Conservation (phyloP, 1,140 invertebrate genomes). For the Zaprionus ornatus region DNA sequence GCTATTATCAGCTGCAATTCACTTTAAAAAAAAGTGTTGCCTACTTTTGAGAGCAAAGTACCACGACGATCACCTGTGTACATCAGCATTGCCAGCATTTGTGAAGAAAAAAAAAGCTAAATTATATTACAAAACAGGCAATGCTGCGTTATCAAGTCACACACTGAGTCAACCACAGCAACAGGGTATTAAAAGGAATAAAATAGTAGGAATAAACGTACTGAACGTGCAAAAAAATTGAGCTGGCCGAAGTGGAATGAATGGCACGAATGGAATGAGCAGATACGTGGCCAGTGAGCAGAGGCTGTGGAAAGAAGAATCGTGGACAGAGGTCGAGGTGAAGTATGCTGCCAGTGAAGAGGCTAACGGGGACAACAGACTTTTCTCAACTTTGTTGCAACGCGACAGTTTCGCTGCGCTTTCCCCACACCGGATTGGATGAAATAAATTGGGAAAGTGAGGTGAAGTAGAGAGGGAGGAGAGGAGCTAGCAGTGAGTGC, state of each 20-base stretch:
- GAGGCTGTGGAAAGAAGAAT: neutral
- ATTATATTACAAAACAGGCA: neutral
- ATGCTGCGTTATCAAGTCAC: neutral
- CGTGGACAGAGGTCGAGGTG: neutral
- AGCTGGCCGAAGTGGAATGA: conserved; percentile 10
- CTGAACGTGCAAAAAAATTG: conserved; percentile 36
- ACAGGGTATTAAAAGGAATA: conserved; percentile 37
- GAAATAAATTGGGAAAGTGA: conserved; percentile 13
- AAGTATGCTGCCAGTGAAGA: neutral
- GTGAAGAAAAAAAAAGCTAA: too few species aligned
- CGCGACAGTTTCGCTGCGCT: conserved; percentile 51
- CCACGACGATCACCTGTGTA: too few species aligned
- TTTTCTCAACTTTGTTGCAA: conserved; percentile 71
- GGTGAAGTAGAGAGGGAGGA: too few species aligned
- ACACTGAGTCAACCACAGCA: neutral
- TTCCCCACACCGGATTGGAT: conserved; percentile 22
- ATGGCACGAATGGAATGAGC: conserved; percentile 10
- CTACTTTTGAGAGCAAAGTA: neutral
- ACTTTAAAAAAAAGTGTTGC: neutral
- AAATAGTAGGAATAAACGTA: conserved; percentile 29
- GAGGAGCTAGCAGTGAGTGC: too few species aligned
- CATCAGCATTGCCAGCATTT: too few species aligned
- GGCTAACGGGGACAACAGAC: conserved; percentile 11
- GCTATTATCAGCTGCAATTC: too few species aligned
- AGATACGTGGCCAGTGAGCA: neutral